Evolutionary conservation across 2,113 vertebrate species (phyloP), one percentile per base, ranked within the genome.

Genomic region (Halcyon senegalensis): DNA sequence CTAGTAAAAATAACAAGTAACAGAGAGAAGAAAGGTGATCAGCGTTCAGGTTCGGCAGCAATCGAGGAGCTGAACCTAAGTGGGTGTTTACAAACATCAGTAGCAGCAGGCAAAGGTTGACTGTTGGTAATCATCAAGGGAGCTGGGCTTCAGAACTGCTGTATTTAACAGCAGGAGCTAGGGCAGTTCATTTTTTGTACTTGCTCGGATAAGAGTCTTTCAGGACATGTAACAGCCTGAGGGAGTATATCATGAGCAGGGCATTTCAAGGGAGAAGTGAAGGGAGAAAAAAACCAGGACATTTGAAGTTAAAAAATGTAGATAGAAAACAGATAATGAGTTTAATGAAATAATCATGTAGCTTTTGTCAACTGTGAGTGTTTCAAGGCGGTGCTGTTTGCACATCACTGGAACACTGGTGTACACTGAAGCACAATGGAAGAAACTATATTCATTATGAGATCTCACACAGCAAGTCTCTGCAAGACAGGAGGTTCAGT

Each of bases 361-460:
- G n/a, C 5, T 90, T 76, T 66, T 89, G 7, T 31, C 84, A n/a
- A 24, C 21, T n/a, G 41, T 21, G 59, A 81, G 8, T 6, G 19
- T 76, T 91, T 93, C 43, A 51, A 41, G 58, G 16, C 12, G 30
- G 30, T 6, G 5, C 5, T 60, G 9, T 56, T 76, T 56, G 30
- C 25, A 11, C 11, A 3, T 59, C 19, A 9, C 19, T 66, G 21
- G 41, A 63, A 70, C 6, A 6, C 18, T 67, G 31, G 14, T 33
- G 16, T 44, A 28, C 7, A 13, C 13, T 1, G 1, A 51, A 75
- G 23, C 25, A 67, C 8, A 13, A 6, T 0, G 8, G 4, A 43
- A 84, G 50, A 66, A 92, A n/a, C 30, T 31, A 0, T 25, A 6
- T 60, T 69, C 10, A 6, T 10, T 62, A 1, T 8, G 50, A 24